These are phyloP conservation scores for Acropora tenuis DNA, from an alignment of 64 coral and sea anemone species.

Conservation along the genomic window DNA sequence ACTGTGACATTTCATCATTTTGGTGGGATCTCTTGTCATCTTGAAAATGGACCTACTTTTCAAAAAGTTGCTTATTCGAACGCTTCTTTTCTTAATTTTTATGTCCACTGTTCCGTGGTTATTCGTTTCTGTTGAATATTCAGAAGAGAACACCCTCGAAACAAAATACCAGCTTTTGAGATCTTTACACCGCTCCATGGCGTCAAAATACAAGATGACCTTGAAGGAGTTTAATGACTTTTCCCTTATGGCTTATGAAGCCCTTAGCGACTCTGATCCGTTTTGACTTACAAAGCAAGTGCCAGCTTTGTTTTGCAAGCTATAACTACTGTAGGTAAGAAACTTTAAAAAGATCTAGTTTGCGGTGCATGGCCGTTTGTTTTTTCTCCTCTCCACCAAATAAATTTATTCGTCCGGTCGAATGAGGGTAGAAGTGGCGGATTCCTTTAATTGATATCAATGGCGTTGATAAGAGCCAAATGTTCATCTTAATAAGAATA, in stretches of 20 bases:
- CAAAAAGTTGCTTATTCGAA: slow-evolving; percentile 34
- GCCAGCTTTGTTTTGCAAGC: slow-evolving; percentile 43
- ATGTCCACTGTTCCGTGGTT: slow-evolving; percentile 5
- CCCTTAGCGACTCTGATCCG: neutral
- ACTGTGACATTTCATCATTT: too few species aligned
- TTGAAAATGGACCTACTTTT: slow-evolving; percentile 23
- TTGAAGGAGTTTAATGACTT: slow-evolving; percentile 51
- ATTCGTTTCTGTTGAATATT: slow-evolving; percentile 54
- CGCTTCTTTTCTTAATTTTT: neutral
- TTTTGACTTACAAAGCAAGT: slow-evolving; percentile 23
- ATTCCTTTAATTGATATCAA: too few species aligned
- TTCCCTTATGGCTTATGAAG: slow-evolving; percentile 15
- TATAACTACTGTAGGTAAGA: slow-evolving; percentile 63
- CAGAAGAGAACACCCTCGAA: slow-evolving; percentile 9
- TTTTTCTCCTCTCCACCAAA: too few species aligned
- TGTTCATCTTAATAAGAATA: too few species aligned
- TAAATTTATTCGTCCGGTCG: too few species aligned
- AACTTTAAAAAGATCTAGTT: neutral
- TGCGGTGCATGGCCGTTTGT: too few species aligned
- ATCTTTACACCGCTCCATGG: slow-evolving; percentile 46
- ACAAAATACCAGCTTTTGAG: slow-evolving; percentile 25
- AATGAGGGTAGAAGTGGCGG: too few species aligned
- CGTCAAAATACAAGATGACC: slow-evolving; percentile 69
- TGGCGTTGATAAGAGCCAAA: too few species aligned
- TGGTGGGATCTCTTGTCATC: too few species aligned